Evolutionary conservation across 53 echinoderm and acorn worm species (phyloP), one percentile per base, ranked within the genome.

Genomic region (Zoroaster sp.): DNA sequence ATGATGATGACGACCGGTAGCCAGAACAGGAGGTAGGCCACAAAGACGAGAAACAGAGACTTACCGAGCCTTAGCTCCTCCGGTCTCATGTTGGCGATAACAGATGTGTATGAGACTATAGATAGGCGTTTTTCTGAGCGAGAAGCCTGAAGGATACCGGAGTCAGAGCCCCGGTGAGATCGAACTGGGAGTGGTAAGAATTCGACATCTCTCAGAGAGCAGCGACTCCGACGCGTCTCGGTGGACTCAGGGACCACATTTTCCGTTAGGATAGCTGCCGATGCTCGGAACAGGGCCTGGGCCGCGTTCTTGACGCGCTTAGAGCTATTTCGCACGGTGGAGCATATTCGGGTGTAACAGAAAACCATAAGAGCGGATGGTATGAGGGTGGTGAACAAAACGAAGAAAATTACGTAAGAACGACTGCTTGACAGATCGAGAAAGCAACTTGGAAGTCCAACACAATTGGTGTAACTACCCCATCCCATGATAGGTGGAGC

Each of bases 291-390:
- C 74, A 86, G 55, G 32, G 87, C 88, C 30, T 94, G 88, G 9
- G 94, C 80, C 11, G 92, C 78, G 75, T 87, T 87, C 59, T 92
- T 89, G 39, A 94, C 92, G 4, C 94, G 76, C 34, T 87, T 92
- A 1, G 94, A 94, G 63, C 92, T 94, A 63, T 94, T 80, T 5
- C 94, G 81, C 30, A 94, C 94, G 0, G 92, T 89, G 25, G 74
- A 51, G 44, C 89, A 92, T 28, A 94, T 89, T 44, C 87, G 89
- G 30, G 69, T 53, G 90, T 94, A 94, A 83, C 94, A 94, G 55
- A 91, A 94, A 40, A 86, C 74, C 91, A 94, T 94, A 23, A 91
- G 85, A 1, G 78, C 49, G 0, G 86, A 89, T 38, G 94, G 94
- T 47, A 94, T 49, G n/a, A 94, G 35, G 14, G 89, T 92, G 72